Evolutionary conservation across 1,140 invertebrate genomes (phyloP), one percentile per base, ranked within the genome.

Genomic region (Anastrepha ludens): DNA sequence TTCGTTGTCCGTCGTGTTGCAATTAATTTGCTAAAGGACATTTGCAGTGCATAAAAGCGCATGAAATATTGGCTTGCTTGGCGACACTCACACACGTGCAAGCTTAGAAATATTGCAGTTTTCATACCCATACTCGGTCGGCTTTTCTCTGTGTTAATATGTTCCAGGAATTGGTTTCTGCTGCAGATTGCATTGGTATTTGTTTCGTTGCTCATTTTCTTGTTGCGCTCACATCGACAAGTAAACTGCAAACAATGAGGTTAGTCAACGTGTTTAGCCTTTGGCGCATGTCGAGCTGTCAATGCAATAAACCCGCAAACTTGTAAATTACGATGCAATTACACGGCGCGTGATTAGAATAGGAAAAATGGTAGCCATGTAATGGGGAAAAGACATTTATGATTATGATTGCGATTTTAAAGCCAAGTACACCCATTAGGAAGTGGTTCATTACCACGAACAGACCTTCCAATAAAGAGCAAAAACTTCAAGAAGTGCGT

Each of bases 11-110:
- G 74, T 81, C 44, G 74, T 47, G 74, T 55, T 81, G 74, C 74
- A 81, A 81, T 81, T 81, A 81, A 81, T 81, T 81, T 81, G 74
- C 74, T n/a, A 81, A 81, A 81, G 74, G 50, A 81, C 74, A 81
- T 81, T 58, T 74, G 7, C 17, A 55, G 44, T 81, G 74, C 17
- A 81, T 81, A 81, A 81, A 81, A 81, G 50, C 47, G 47, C 20
- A 81, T 81, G 74, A 81, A 81, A 81, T 81, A 81, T 55, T 81
- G 74, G 74, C 74, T 58, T 55, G 74, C 41, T 58, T 11, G 39
- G 44, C 70, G 9, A 29, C 17, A n/a, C 55, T 8, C 13, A 64
- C 11, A 64, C 60, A n/a, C 4, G 11, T 74, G 13, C n/a, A 47
- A 50, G 70, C 3, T 81, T 81, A 55, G 74, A 81, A 55, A 55